Evolutionary conservation across 1,140 invertebrate genomes (phyloP).

Genomic region (Armadillidium nasatum): DNA sequence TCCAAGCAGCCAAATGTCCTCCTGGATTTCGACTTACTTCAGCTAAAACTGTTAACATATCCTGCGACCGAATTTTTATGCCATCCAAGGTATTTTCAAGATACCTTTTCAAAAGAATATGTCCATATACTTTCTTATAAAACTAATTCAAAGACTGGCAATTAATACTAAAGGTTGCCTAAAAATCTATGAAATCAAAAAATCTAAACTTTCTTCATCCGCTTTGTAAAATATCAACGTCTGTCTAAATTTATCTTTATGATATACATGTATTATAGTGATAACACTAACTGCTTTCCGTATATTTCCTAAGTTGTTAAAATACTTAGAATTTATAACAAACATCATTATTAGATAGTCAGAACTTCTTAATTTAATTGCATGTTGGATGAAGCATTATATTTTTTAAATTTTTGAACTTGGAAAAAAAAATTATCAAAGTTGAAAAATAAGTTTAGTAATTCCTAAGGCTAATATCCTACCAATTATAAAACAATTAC

Average conservation of each 20-base stretch:
- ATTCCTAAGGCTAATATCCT: too few relatives aligned
- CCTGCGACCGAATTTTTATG: constrained; percentile 61
- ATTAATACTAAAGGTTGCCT: not conserved
- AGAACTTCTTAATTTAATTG: too few relatives aligned
- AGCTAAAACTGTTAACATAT: constrained; percentile 63
- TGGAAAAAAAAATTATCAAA: too few relatives aligned
- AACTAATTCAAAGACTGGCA: not conserved
- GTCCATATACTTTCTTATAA: not conserved
- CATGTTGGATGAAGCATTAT: too few relatives aligned
- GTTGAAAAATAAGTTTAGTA: too few relatives aligned
- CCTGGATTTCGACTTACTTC: constrained; percentile 66
- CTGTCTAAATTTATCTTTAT: not conserved
- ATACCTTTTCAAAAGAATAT: constrained; percentile 52
- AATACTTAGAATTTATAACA: too few relatives aligned
- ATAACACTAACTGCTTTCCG: too few relatives aligned
- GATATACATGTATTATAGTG: too few relatives aligned
- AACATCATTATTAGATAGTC: too few relatives aligned
- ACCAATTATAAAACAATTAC: too few relatives aligned
- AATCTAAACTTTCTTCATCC: not conserved
- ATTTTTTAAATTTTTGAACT: too few relatives aligned
- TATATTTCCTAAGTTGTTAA: too few relatives aligned
- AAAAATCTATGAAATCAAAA: not conserved
- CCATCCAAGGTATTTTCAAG: constrained; percentile 61
- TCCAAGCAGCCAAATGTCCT: constrained; percentile 65
- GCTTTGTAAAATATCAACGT: not conserved